Conservation (phyloP, 1,140 invertebrate species). For the Atopsyche davidsoni region DNA sequence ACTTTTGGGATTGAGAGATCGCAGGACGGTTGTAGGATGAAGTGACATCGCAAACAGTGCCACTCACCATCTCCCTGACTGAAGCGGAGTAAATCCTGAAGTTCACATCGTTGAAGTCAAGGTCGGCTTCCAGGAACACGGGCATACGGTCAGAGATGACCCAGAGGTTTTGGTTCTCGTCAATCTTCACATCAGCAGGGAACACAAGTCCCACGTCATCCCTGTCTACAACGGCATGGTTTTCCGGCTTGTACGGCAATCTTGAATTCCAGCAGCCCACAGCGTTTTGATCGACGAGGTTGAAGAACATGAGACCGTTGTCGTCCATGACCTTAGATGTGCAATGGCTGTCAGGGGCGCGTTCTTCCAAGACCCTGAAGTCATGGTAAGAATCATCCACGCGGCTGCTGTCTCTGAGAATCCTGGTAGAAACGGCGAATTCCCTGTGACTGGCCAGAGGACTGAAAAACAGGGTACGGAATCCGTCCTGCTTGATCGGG, state of each 20-base stretch:
- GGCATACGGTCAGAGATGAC: slow-evolving; percentile 77
- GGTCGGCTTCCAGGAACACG: slow-evolving; percentile 60
- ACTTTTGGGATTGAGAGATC: background rate
- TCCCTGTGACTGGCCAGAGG: slow-evolving; percentile 69
- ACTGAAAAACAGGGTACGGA: slow-evolving; percentile 66
- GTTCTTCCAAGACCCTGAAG: slow-evolving; percentile 60
- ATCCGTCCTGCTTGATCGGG: slow-evolving; percentile 57
- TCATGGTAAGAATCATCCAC: slow-evolving; percentile 64
- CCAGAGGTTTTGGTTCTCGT: slow-evolving; percentile 60
- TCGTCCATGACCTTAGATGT: slow-evolving; percentile 68
- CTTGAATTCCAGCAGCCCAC: slow-evolving; percentile 74
- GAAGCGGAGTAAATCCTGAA: slow-evolving; percentile 69
- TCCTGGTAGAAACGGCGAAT: slow-evolving; percentile 68
- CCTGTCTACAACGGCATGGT: slow-evolving; percentile 64
- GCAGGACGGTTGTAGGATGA: background rate
- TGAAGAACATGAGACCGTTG: slow-evolving; percentile 66
- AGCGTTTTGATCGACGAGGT: slow-evolving; percentile 70
- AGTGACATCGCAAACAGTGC: slow-evolving; percentile 60
- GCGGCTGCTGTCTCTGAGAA: slow-evolving; percentile 60
- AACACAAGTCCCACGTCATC: slow-evolving; percentile 71
- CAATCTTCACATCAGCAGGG: slow-evolving; percentile 72
- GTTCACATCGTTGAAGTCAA: slow-evolving; percentile 72
- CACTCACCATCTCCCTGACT: slow-evolving; percentile 55
- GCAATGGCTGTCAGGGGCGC: slow-evolving; percentile 60
- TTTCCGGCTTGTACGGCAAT: slow-evolving; percentile 57